Evolutionary conservation across 1,140 invertebrate species (phyloP).

Genomic region (Apis dorsata): DNA sequence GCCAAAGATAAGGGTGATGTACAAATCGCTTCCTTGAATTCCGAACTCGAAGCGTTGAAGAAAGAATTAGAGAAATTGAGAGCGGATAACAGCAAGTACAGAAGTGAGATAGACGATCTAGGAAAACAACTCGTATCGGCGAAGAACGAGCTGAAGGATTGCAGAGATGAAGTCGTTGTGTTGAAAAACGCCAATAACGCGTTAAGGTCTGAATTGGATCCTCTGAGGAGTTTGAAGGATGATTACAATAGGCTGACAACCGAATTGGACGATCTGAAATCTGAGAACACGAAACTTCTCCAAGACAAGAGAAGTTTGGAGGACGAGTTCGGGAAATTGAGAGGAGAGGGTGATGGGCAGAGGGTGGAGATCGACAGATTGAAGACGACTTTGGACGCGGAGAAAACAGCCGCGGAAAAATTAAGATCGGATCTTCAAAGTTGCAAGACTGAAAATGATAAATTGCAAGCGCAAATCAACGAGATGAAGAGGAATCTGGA

Average conservation of each 20-base stretch:
- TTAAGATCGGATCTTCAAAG: conserved; percentile 37
- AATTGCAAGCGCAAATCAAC: conserved; percentile 31
- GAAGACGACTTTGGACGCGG: conserved; percentile 30
- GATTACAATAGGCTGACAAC: conserved; percentile 28
- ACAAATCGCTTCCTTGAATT: conserved; percentile 35
- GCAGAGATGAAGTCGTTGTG: conserved; percentile 45
- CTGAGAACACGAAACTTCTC: conserved; percentile 37
- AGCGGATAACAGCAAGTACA: conserved; percentile 48
- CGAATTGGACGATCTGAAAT: conserved; percentile 37
- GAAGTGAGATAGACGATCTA: conserved; percentile 16
- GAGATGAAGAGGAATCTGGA: conserved; percentile 31
- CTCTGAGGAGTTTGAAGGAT: neutral
- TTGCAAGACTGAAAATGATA: conserved; percentile 49
- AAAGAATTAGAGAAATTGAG: conserved; percentile 56
- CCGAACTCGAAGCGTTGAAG: conserved; percentile 57
- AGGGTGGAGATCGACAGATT: conserved; percentile 49
- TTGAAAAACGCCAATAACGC: conserved; percentile 44
- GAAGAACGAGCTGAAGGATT: conserved; percentile 33
- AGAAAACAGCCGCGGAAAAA: conserved; percentile 23
- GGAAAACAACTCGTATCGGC: conserved; percentile 12
- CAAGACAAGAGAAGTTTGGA: conserved; percentile 23
- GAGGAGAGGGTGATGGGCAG: conserved; percentile 47
- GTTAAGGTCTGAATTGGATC: conserved; percentile 24
- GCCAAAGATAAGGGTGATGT: conserved; percentile 32
- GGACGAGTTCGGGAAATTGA: conserved; percentile 40